Conservation (phyloP, 2,113 vertebrate species). For the Bufo gargarizans region DNA sequence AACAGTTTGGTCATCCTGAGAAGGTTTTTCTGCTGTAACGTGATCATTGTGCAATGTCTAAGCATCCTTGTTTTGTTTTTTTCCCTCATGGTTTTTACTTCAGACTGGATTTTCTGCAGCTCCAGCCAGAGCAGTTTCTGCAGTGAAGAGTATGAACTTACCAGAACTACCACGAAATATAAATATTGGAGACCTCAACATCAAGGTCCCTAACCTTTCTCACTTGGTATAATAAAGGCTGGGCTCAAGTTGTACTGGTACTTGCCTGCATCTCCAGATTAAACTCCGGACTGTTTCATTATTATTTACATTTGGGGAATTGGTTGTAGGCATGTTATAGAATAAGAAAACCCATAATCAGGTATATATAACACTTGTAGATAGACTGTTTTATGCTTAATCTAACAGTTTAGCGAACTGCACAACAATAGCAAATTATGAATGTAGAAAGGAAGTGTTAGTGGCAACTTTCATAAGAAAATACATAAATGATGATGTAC, state of each 20-base stretch:
- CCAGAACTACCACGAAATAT: slow-evolving; percentile 93
- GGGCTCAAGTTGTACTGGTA: not conserved
- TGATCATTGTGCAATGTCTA: not conserved
- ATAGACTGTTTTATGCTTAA: not conserved
- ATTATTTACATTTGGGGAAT: not conserved
- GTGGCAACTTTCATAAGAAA: not conserved
- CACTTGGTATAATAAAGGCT: slow-evolving; percentile 80
- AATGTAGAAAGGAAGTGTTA: not conserved
- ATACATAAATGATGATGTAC: not conserved
- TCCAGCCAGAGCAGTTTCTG: slow-evolving; percentile 88
- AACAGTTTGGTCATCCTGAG: not conserved
- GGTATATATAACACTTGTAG: too few species aligned
- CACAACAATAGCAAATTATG: not conserved
- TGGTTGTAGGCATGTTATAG: not conserved
- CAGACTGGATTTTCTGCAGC: slow-evolving; percentile 90
- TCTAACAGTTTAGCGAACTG: not conserved
- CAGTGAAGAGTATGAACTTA: slow-evolving; percentile 94
- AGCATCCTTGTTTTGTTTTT: not conserved
- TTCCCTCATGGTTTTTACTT: not conserved
- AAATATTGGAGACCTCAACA: slow-evolving; percentile 94
- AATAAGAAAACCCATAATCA: not conserved
- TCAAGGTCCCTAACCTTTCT: slow-evolving; percentile 93
- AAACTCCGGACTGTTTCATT: not conserved
- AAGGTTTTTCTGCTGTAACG: not conserved
- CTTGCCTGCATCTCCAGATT: not conserved